phyloP scores from a whole-genome alignment of 2,888 invertebrate species.

The Nomada ferruginata region DNA sequence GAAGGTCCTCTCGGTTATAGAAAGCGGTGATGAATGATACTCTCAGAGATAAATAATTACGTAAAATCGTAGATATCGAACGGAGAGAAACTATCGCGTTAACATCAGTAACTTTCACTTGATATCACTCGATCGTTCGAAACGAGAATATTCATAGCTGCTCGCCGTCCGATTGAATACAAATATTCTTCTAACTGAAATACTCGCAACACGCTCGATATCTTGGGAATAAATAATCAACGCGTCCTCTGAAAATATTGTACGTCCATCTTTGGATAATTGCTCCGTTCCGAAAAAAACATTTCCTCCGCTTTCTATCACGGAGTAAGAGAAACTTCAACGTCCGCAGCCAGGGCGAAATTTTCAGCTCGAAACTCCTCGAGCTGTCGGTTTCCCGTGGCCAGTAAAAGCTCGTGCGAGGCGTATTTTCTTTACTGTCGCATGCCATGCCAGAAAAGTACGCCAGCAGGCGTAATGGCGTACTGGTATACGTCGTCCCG shows the following conservation, averaged over 20 bases:
- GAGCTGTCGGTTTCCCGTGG: background rate
- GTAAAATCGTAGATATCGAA: no score
- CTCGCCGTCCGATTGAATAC: no score
- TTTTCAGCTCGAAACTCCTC: conserved; percentile 1
- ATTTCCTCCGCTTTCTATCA: background rate
- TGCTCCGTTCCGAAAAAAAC: background rate
- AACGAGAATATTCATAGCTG: no score
- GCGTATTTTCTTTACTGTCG: conserved; percentile 43
- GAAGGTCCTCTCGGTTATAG: no score
- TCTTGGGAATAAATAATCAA: background rate
- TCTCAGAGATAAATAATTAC: no score
- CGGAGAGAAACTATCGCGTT: no score
- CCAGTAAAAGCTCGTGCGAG: conserved; percentile 17
- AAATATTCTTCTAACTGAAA: background rate
- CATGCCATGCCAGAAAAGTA: conserved; percentile 34
- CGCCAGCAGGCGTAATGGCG: conserved; percentile 58
- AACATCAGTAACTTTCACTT: no score
- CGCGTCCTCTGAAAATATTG: background rate
- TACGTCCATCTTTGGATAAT: background rate
- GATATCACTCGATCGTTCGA: no score
- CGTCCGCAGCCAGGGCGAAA: background rate
- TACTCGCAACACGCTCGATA: background rate
- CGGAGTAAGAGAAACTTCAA: background rate
- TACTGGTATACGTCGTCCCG: conserved; percentile 54
- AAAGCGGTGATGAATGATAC: no score